Evolutionary conservation across 2,888 invertebrate species (phyloP), one percentile per base, ranked within the genome.

Genomic region (Hemaris fuciformis): DNA sequence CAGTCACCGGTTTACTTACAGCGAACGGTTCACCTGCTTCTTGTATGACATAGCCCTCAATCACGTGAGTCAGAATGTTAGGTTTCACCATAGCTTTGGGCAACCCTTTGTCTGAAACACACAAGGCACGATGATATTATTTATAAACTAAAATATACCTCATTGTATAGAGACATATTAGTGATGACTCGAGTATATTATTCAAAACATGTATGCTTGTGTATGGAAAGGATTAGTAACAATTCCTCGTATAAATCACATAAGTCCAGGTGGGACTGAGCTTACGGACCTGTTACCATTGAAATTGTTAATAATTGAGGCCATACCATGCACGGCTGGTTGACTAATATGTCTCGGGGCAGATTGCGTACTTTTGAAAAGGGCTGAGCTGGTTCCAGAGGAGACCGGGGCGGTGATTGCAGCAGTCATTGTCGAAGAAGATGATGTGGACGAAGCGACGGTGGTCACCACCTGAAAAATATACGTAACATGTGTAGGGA

Each of bases 41-140:
- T 84, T 98, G 98, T 71, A 99, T 99, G 6, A 99, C 97, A 85
- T 98, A 99, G 59, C 98, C 99, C 83, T 98, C 99, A 66, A 99
- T 99, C 23, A 99, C 98, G 83, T 99, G 99, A 0, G 99, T 99
- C 59, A 99, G 91, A 6, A 99, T 97, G 81, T 98, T 98, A 0
- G 98, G 98, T 83, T 98, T 98, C 13, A 98, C 98, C 95, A 98
- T 96, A 1, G 98, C 98, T 84, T 97, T 97, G 18, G 97, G 97
- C 41, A 97, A 93, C n/a, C 94, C 93, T 69, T 93, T 93, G 66
- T 93, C 93, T 90, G 53, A 53, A 53, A 31, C 45, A 45, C 45
- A 45, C 10, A 22, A 4, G 23, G 23, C 10, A 20, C n/a, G 18
- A 23, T 34, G 20, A 15, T 8, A 43, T 5, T 8, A 43, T 18